Evolutionary conservation across 2,797 vertebrate species (phyloP), one percentile per base, ranked within the genome.

Genomic region (Chelonia mydas): DNA sequence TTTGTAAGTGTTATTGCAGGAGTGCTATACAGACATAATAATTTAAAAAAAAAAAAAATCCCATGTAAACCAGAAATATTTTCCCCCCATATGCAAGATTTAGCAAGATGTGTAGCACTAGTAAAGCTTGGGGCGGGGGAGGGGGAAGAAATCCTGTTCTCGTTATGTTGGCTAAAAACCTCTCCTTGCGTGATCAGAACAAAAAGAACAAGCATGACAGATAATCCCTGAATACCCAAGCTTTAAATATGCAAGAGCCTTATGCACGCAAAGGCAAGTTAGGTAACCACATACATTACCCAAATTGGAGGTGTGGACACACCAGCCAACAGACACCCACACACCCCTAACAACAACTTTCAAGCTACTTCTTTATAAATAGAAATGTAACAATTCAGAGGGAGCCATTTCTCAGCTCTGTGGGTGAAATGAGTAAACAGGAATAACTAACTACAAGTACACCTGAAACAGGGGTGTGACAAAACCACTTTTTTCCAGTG

Each of bases 161-260:
- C 47, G 31, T 77, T 87, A 37, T 57, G 74, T 59, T 97, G 98
- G 92, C 91, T 97, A 96, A 97, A 97, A 96, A 97, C 96, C 97
- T 95, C 86, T 96, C 98, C 96, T 99, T 98, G 99, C 98, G 98
- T 99, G 99, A 99, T 98, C 97, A 97, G 97, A 98, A 98, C 98
- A 98, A 98, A 98, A 98, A 98, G 97, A 97, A 94, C 65, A 98
- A 98, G 98, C 98, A 98, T 96, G 98, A 98, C 98, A 99, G 98
- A 99, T 98, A 99, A 98, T 99, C 99, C 99, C 99, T 98, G 98
- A 99, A 98, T 99, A 98, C 98, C 98, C 97, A 97, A 98, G 97
- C 98, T 99, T 99, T 99, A 99, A 99, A 99, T 99, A 99, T 99
- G 99, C 98, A 99, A 98, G 98, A 99, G 98, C 98, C 97, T 97